Conservation (phyloP, 2,113 vertebrate genomes). For the Ivindomyrus marchei region DNA sequence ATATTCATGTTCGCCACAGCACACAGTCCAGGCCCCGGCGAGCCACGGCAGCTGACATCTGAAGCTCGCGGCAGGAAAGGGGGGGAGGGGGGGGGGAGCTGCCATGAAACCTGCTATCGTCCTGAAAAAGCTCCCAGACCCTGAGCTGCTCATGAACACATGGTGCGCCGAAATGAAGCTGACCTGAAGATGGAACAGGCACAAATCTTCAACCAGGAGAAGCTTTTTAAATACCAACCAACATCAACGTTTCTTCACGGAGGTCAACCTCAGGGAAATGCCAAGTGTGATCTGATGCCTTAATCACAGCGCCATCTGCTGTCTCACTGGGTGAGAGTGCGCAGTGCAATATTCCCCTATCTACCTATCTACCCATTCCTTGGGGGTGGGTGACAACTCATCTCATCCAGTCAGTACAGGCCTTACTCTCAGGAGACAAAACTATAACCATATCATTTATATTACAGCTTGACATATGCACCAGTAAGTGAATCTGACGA, state of each 20-base stretch:
- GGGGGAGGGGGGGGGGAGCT: background rate
- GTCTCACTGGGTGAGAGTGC: background rate
- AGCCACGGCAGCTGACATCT: constrained; percentile 11
- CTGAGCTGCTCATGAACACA: background rate
- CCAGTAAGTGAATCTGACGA: background rate
- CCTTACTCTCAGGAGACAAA: background rate
- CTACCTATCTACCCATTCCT: background rate
- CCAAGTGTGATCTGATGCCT: background rate
- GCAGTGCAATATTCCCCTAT: background rate
- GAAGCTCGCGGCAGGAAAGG: background rate
- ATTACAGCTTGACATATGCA: background rate
- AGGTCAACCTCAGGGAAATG: background rate
- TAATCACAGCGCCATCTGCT: background rate
- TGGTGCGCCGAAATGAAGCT: background rate
- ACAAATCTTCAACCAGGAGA: background rate
- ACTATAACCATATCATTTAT: background rate
- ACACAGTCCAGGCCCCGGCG: background rate
- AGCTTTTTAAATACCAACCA: background rate
- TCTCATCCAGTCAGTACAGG: background rate
- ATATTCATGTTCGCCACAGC: constrained; percentile 3
- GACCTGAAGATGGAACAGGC: background rate
- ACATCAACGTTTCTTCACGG: background rate
- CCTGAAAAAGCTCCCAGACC: background rate
- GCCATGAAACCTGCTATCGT: background rate
- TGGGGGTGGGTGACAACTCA: background rate